Evolutionary conservation across 1,140 invertebrate species (phyloP), one percentile per base, ranked within the genome.

Genomic region (Dendroctonus ponderosae): DNA sequence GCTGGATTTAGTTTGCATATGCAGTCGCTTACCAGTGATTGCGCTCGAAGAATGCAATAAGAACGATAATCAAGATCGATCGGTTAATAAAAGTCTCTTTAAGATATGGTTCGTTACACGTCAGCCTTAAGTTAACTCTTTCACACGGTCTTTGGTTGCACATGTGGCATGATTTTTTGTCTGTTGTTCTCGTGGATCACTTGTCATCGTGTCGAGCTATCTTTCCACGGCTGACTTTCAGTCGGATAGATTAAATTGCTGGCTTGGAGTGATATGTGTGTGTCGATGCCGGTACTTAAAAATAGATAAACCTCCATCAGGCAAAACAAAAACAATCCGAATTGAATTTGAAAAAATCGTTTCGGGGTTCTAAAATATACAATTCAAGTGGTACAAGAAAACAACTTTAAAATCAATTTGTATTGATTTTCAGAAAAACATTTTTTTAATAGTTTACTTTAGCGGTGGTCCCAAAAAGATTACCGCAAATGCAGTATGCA

Each of bases 121-220:
- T 69, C 70, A 69, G 67, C 44, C n/a, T 8, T 70, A 66, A 68
- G 58, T 65, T 43, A 74, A 73, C 68, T 73, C 72, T 74, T 76
- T 76, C 73, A 74, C 74, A 73, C 74, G 72, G 64, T 73, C 59
- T 62, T 61, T 52, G 61, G 39, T 69, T 61, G 70, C 70, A 72
- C 69, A 71, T 71, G 71, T 65, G 61, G 66, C 62, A 48, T 73
- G 61, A 73, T 74, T 75, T 70, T 70, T 69, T 69, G 46, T 66
- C 26, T 11, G 48, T 62, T 62, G 49, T 62, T 62, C 57, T 66
- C 44, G 39, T 72, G 41, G 26, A 43, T 60, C 57, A 66, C 64
- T 67, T 72, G 72, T 71, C 72, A 74, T 71, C 68, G 69, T 58
- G 66, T 72, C 64, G 64, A 26, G 61, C 71, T 70, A 72, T 72